Evolutionary conservation across 1,140 invertebrate species (phyloP).

Genomic region (Drosophila varians): DNA sequence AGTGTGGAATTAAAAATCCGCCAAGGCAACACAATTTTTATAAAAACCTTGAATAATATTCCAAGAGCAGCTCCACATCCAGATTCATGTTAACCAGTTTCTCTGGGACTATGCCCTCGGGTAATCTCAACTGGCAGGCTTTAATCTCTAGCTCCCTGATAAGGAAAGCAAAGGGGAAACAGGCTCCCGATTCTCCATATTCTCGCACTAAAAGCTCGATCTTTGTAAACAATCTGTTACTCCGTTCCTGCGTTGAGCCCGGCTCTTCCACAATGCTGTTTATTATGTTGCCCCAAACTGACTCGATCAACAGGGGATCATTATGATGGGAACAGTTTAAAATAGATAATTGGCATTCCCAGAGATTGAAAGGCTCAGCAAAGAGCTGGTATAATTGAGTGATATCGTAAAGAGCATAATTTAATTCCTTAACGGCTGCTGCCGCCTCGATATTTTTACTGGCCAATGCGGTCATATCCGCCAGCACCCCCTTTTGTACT

Average conservation of each 20-base stretch:
- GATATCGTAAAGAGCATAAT: constrained; percentile 77
- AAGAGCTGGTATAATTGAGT: constrained; percentile 92
- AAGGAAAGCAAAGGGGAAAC: constrained; percentile 91
- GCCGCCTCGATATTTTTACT: constrained; percentile 40
- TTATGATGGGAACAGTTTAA: constrained; percentile 93
- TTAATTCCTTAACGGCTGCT: constrained; percentile 65
- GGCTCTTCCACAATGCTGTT: constrained; percentile 85
- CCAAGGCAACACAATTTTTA: constrained; percentile 25
- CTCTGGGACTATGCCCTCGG: constrained; percentile 88
- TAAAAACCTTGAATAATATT: constrained; percentile 88
- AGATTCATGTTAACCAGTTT: constrained; percentile 89
- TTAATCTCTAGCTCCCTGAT: constrained; percentile 90
- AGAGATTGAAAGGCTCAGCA: constrained; percentile 91
- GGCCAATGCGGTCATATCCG: constrained; percentile 51
- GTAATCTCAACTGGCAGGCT: constrained; percentile 88
- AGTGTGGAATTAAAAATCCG: background rate
- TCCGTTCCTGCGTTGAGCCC: constrained; percentile 86
- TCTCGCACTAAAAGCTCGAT: constrained; percentile 89
- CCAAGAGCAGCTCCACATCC: constrained; percentile 88
- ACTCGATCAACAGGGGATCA: constrained; percentile 90
- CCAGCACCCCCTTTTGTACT: constrained; percentile 73
- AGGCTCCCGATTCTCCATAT: constrained; percentile 89
- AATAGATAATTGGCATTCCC: constrained; percentile 94
- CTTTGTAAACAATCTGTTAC: constrained; percentile 89
- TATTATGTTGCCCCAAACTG: constrained; percentile 92